phyloP scores from a whole-genome alignment of 2,113 vertebrate genomes.

The Tupaia chinensis region DNA sequence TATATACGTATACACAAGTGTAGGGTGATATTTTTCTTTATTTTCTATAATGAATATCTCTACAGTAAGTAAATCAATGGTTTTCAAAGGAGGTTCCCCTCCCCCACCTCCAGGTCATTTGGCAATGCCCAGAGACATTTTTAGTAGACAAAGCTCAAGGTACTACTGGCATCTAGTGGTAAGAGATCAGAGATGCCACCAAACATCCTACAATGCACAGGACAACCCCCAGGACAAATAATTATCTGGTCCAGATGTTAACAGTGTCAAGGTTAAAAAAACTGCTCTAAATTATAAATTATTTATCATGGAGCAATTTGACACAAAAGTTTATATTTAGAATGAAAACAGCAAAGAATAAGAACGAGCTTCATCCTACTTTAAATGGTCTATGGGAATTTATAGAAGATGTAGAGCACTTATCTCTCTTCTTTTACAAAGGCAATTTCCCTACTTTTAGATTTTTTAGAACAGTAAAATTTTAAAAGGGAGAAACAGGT shows the following conservation, averaged over 20 bases:
- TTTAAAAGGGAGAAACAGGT: not conserved
- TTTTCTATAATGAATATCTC: constrained; percentile 49
- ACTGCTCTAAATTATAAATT: constrained; percentile 22
- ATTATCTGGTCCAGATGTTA: not conserved
- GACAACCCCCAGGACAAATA: not conserved
- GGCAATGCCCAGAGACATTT: not conserved
- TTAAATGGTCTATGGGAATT: not conserved
- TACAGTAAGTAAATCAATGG: not conserved
- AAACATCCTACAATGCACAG: not conserved
- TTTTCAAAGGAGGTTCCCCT: not conserved
- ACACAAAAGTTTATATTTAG: not conserved
- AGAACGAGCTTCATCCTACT: constrained; percentile 3
- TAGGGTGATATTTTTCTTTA: not conserved
- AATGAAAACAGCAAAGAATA: constrained; percentile 5
- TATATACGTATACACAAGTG: not conserved
- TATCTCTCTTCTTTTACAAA: constrained; percentile 24
- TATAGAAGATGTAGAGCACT: constrained; percentile 21
- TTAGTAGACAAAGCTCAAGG: not conserved
- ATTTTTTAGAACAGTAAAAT: not conserved
- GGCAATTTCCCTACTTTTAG: not conserved
- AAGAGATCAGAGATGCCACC: not conserved
- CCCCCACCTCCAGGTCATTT: not conserved
- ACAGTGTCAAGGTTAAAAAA: not conserved
- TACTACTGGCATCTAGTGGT: not conserved
- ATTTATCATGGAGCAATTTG: not conserved